Base-by-base conservation (phyloP, 2,113 vertebrate species). In the Phylloscopus whistleri region DNA sequence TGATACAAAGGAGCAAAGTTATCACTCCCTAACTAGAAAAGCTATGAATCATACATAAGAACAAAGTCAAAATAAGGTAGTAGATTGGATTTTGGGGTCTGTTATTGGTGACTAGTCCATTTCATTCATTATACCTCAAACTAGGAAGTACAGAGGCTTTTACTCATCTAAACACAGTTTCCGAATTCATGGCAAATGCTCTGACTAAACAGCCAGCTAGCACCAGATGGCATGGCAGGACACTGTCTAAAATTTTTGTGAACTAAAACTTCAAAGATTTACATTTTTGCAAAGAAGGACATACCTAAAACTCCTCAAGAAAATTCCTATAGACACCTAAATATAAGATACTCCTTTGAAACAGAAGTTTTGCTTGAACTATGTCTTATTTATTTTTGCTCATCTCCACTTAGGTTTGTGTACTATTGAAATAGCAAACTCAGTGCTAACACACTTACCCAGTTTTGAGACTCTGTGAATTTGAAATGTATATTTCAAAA, bases 71-170 rank as follows among this genome's bases (percentile, higher is more conserved):
- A 87, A 90, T 91, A 76, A 94, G 62, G n/a, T 69, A 13, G 58
- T 89, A 91, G 49, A 44, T 3, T 84, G 53, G 44, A 43, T 76
- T 95, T 96, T 87, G 53, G 64, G 20, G 9, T 87, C 59, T 39
- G 7, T 91, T 78, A 49, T 66, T 84, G 62, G 67, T 91, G 63
- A 41, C 64, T 68, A 84, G 31, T 91, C 78, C 69, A 13, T 97
- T 91, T 89, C 87, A 95, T 94, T 94, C 85, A 96, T 84, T 78
- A 79, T 89, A 90, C 35, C 33, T 95, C 79, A 94, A 72, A 84
- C 31, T 87, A 56, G n/a, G 67, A 78, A 96, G 53, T 19, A 7
- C 35, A 10, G 33, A 37, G 87, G 53, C 44, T 87, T 69, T 46
- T 22, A 69, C 16, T 41, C 41, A 13, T 83, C 62, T 92, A 79